phyloP scores from a whole-genome alignment of 1,140 invertebrate species.

The Gryon sp. region DNA sequence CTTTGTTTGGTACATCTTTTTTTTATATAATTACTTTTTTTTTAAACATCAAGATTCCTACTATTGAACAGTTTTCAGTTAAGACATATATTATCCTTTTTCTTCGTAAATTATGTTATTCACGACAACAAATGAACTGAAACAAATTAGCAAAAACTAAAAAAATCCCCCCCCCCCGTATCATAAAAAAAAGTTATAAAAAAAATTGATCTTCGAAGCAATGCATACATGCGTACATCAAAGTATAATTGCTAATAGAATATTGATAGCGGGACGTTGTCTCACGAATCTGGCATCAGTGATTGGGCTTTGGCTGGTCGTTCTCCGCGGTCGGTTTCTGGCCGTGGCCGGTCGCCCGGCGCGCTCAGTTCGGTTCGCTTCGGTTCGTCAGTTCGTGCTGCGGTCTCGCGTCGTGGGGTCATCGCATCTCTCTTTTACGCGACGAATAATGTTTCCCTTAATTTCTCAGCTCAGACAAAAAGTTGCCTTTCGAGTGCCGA shows the following conservation, averaged over 20 bases:
- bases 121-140: too few species aligned
- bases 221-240: conserved; percentile 28
- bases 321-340: conserved; percentile 36
- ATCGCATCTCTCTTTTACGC: background rate
- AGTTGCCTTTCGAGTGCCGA: background rate
- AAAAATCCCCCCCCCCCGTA: too few species aligned
- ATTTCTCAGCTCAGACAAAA: conserved; percentile 14
- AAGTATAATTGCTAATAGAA: conserved; percentile 3
- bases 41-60: too few species aligned
- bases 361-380: conserved; percentile 41
- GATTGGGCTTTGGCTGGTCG: conserved; percentile 25
- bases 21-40: too few species aligned
- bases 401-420: conserved; percentile 38
- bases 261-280: conserved; percentile 24
- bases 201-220: too few species aligned
- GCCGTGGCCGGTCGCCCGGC: conserved; percentile 47
- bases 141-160: too few species aligned
- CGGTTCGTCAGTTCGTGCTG: conserved; percentile 51
- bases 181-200: too few species aligned
- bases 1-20: too few species aligned
- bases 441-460: conserved; percentile 22
- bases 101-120: too few species aligned
- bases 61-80: too few species aligned
- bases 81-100: too few species aligned
- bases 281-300: conserved; percentile 38